Conservation (phyloP, 2,888 invertebrate species). For the Catocala sponsa region DNA sequence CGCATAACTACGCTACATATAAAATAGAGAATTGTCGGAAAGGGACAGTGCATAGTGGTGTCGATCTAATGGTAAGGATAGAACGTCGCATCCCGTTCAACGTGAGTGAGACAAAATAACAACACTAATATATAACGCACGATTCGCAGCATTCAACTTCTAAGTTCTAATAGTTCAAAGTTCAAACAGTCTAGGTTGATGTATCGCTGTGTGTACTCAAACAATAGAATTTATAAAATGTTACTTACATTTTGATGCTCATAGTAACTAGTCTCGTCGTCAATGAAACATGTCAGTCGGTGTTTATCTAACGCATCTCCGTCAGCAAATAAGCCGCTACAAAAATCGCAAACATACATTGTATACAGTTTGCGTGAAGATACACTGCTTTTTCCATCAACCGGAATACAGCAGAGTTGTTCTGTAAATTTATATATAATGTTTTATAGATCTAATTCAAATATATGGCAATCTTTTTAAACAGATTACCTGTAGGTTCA, state of each 20-base stretch:
- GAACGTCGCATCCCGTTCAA: too few relatives aligned
- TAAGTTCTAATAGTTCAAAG: too few relatives aligned
- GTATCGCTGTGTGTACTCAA: too few relatives aligned
- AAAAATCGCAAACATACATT: conserved; percentile 81
- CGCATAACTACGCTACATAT: too few relatives aligned
- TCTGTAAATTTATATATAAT: conserved; percentile 55
- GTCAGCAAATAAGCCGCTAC: conserved; percentile 78
- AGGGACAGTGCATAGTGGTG: too few relatives aligned
- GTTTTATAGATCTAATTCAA: neutral
- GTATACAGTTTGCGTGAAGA: conserved; percentile 67
- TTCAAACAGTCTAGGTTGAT: too few relatives aligned
- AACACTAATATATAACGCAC: too few relatives aligned
- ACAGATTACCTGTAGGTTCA: conserved; percentile 70
- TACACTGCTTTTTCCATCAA: conserved; percentile 67
- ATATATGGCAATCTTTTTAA: neutral
- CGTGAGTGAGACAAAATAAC: too few relatives aligned
- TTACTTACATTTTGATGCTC: conserved; percentile 51
- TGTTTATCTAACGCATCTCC: conserved; percentile 77
- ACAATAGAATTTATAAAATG: too few relatives aligned
- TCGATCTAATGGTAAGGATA: too few relatives aligned
- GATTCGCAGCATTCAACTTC: too few relatives aligned
- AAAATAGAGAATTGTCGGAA: too few relatives aligned
- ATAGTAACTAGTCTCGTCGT: conserved; percentile 56
- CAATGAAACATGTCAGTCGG: conserved; percentile 64
- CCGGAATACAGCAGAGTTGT: conserved; percentile 73